Evolutionary conservation across 2,113 vertebrate species (phyloP).

Genomic region (Cervus canadensis): DNA sequence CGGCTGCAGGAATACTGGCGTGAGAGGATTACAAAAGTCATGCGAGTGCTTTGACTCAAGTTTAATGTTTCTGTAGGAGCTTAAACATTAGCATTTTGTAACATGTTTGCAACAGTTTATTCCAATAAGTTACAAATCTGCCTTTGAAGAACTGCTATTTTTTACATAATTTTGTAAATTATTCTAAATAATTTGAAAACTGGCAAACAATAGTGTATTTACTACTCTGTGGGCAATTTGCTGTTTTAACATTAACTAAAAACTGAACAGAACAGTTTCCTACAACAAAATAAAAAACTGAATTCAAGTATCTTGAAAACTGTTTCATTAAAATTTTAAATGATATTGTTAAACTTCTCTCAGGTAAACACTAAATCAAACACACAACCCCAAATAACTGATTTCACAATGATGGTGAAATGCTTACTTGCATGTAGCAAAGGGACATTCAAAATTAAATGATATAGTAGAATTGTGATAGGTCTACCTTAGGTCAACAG

Average conservation of each 20-base stretch:
- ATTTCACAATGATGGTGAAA: neutral
- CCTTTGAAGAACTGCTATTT: conserved; percentile 24
- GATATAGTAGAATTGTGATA: neutral
- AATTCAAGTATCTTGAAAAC: conserved; percentile 6
- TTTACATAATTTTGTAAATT: neutral
- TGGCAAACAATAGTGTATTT: neutral
- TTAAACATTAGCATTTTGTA: neutral
- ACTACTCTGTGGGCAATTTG: neutral
- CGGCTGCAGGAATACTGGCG: conserved; percentile 90
- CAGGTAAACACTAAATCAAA: neutral
- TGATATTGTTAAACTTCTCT: neutral
- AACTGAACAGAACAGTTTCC: neutral
- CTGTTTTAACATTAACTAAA: neutral
- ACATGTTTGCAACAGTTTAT: neutral
- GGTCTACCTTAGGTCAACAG: neutral
- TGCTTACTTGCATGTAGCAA: neutral
- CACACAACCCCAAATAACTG: neutral
- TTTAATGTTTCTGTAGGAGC: neutral
- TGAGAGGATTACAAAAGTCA: conserved; percentile 58
- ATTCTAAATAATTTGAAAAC: neutral
- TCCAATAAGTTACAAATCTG: neutral
- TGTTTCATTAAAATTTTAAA: neutral
- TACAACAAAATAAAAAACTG: conserved; percentile 18
- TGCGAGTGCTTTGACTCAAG: neutral
- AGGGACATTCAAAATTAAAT: conserved; percentile 21